Conservation (phyloP, 1,140 invertebrate species). For the Dermatophagoides farinae region DNA sequence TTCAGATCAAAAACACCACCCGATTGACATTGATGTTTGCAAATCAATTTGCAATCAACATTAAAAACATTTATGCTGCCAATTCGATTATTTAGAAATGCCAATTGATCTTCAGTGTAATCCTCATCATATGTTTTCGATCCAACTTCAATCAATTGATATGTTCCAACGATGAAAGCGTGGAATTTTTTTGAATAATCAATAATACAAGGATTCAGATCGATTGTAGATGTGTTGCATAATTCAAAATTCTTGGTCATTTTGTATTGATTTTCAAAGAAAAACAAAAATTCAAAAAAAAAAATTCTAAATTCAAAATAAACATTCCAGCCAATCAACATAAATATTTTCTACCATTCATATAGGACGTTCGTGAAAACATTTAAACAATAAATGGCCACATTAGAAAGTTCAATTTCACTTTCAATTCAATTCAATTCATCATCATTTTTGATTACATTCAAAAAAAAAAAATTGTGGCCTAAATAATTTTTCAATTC, state of each 20-base stretch:
- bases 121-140: neutral
- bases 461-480: too few relatives aligned
- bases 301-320: neutral
- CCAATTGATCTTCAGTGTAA: neutral
- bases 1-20: constrained; percentile 3
- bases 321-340: too few relatives aligned
- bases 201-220: constrained; percentile 3
- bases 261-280: neutral
- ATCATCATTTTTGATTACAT: too few relatives aligned
- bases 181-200: neutral
- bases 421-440: too few relatives aligned
- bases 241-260: neutral
- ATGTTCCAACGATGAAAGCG: constrained; percentile 1
- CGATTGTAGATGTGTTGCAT: neutral
- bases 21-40: neutral
- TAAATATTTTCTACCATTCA: too few relatives aligned
- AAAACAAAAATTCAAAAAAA: neutral
- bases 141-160: neutral
- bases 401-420: too few relatives aligned
- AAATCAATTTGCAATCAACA: neutral
- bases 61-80: neutral
- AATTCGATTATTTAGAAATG: neutral
- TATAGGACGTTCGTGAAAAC: too few relatives aligned
- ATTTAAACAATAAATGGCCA: too few relatives aligned
- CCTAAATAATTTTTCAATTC: too few relatives aligned